Evolutionary conservation across 2,888 invertebrate genomes (phyloP).

Genomic region (Diaperis boleti): DNA sequence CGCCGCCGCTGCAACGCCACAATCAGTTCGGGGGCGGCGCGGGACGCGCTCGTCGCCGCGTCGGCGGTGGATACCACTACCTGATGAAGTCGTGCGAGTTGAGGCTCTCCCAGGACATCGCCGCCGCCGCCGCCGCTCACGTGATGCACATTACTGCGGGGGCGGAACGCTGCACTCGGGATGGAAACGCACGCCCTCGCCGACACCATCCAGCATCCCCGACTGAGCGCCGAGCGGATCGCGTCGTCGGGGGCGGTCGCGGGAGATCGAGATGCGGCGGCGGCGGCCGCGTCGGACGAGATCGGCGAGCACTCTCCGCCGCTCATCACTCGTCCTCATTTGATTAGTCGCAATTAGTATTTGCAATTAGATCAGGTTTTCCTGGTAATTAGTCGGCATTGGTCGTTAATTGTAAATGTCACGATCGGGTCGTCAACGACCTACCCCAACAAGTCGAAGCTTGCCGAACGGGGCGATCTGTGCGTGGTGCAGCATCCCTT

Average conservation of each 20-base stretch:
- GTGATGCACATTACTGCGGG: conserved; percentile 1
- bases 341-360: no score
- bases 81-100: conserved; percentile 86
- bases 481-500: conserved; percentile 13
- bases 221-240: conserved; percentile 33
- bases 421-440: conserved; percentile 17
- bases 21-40: not conserved
- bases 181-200: conserved; percentile 40
- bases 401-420: conserved; percentile 20
- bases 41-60: not conserved
- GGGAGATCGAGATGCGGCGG: conserved; percentile 18
- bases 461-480: not conserved
- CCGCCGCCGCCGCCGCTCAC: conserved; percentile 71
- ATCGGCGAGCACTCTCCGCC: no score
- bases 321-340: no score
- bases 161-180: conserved; percentile 11
- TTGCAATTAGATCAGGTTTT: no score
- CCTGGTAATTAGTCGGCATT: no score
- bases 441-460: conserved; percentile 11
- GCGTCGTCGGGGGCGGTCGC: conserved; percentile 33
- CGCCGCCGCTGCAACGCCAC: conserved; percentile 72
- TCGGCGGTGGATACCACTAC: conserved; percentile 65
- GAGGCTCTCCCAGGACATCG: conserved; percentile 89
- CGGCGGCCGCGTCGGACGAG: conserved; percentile 7
- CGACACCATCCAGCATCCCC: conserved; percentile 41